Percentiles rank a stretch among this genome's conserved stretches.
phyloP scores from a whole-genome alignment of 1,140 invertebrate genomes.

The Hormaphis cornu region DNA sequence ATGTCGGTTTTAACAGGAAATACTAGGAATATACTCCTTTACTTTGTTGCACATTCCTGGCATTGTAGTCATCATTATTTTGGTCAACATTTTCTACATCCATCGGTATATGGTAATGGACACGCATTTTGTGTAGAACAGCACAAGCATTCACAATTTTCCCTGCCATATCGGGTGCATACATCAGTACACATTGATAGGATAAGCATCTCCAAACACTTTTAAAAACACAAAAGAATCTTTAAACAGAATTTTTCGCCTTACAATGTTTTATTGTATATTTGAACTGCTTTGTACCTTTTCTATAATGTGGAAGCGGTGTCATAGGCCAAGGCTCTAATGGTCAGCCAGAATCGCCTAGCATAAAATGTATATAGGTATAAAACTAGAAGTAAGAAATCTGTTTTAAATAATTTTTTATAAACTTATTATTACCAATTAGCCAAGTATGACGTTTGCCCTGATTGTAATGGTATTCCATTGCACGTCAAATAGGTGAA shows the following conservation, averaged over 20 bases:
- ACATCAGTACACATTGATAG: slow-evolving; percentile 34
- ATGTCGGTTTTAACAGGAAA: too few relatives aligned
- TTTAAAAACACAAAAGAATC: slow-evolving; percentile 35
- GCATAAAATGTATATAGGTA: background rate
- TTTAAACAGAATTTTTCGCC: background rate
- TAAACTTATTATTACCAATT: slow-evolving; percentile 22
- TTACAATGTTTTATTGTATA: slow-evolving; percentile 19
- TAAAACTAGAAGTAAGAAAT: background rate
- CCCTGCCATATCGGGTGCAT: slow-evolving; percentile 27
- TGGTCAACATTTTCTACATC: background rate
- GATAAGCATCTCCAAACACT: slow-evolving; percentile 35
- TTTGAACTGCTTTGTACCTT: background rate
- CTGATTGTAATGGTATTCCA: slow-evolving; percentile 2
- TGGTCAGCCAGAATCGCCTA: slow-evolving; percentile 35
- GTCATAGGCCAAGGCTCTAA: slow-evolving; percentile 34
- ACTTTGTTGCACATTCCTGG: background rate
- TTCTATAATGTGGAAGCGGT: slow-evolving; percentile 25
- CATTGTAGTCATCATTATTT: background rate
- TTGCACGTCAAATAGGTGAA: slow-evolving; percentile 9
- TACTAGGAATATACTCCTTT: too few relatives aligned
- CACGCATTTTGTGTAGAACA: slow-evolving; percentile 36
- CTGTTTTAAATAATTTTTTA: background rate
- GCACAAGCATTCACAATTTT: slow-evolving; percentile 36
- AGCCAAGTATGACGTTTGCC: slow-evolving; percentile 2
- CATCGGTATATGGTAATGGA: background rate